A percentile compares a stretch with the other conserved stretches of the same genome.
Evolutionary conservation across 2,888 invertebrate genomes (phyloP).

Genomic region (Lapara coniferarum): DNA sequence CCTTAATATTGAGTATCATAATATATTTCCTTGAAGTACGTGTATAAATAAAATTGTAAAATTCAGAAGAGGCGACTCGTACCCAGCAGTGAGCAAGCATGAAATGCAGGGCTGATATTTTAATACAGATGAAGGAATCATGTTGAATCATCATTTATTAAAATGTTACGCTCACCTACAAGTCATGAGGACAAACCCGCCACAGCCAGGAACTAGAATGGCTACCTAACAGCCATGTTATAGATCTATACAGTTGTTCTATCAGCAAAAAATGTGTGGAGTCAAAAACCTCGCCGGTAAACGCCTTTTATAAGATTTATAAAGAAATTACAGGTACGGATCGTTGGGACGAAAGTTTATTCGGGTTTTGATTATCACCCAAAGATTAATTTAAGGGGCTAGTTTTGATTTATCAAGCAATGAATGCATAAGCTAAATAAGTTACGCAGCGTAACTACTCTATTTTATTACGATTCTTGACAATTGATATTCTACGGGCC

Average conservation of each 20-base stretch:
- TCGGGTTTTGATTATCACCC: not conserved
- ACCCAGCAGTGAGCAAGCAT: too few relatives aligned
- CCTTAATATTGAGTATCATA: not conserved
- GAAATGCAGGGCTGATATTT: too few relatives aligned
- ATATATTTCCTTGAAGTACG: not conserved
- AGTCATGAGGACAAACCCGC: not conserved
- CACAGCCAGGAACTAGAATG: not conserved
- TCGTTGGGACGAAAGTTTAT: not conserved
- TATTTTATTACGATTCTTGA: too few relatives aligned
- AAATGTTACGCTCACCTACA: not conserved
- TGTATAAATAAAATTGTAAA: too few relatives aligned
- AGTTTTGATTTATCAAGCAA: too few relatives aligned
- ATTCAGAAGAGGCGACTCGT: too few relatives aligned
- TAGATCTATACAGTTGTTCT: not conserved
- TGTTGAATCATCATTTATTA: not conserved
- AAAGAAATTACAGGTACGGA: not conserved
- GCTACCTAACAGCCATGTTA: not conserved
- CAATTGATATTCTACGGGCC: too few relatives aligned
- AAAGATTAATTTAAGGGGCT: not conserved
- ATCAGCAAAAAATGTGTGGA: constrained; percentile 2
- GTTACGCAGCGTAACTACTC: too few relatives aligned
- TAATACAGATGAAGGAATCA: too few relatives aligned
- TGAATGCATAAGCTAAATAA: not conserved
- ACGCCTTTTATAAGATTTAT: constrained; percentile 14
- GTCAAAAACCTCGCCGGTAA: constrained; percentile 20